Evolutionary conservation across 2,888 invertebrate species (phyloP).

Genomic region (Eupithecia centaureata): DNA sequence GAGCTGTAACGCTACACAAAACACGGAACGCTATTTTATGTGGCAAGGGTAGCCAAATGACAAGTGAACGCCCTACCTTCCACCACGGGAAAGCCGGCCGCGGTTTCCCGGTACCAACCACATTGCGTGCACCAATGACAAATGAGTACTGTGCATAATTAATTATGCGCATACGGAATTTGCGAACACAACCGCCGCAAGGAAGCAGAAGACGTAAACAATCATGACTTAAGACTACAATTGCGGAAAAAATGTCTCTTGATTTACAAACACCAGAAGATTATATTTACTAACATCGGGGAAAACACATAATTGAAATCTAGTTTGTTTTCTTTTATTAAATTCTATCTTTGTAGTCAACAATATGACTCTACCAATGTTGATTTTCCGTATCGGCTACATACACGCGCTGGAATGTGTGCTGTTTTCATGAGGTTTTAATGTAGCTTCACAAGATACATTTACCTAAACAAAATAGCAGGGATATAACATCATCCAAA

Average conservation of each 20-base stretch:
- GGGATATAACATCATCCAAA: neutral
- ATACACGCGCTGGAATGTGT: neutral
- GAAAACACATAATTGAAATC: neutral
- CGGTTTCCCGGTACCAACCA: constrained; percentile 30
- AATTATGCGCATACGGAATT: constrained; percentile 31
- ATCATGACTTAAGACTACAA: constrained; percentile 1
- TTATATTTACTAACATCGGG: neutral
- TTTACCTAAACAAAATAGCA: neutral
- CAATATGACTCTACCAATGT: neutral
- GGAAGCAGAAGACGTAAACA: constrained; percentile 14
- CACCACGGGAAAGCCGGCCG: constrained; percentile 26
- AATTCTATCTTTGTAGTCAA: neutral
- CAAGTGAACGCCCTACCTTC: constrained; percentile 22
- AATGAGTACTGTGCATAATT: constrained; percentile 32
- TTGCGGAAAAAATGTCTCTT: constrained; percentile 1
- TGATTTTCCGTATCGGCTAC: neutral
- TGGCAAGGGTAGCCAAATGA: constrained; percentile 17
- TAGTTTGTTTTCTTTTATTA: neutral
- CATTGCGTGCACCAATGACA: constrained; percentile 35
- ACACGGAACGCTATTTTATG: constrained; percentile 84
- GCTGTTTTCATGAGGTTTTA: neutral
- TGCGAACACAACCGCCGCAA: constrained; percentile 17
- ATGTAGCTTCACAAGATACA: neutral
- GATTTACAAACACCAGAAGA: neutral
- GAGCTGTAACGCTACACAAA: constrained; percentile 89